These are phyloP conservation scores for Gulo gulo DNA, from an alignment of 2,113 vertebrate species.

Conservation along the genomic window DNA sequence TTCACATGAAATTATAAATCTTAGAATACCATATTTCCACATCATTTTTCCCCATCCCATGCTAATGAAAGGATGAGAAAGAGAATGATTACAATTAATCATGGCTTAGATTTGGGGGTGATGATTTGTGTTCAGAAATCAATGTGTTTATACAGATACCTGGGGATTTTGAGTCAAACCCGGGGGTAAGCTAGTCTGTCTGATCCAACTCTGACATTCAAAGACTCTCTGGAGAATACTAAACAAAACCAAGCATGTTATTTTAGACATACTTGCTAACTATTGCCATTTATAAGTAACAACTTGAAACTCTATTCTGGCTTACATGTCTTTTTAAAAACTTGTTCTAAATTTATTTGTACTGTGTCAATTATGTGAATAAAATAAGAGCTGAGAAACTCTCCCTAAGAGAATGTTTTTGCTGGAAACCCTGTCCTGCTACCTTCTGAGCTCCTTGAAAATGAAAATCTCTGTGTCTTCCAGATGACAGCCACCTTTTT, in stretches of 20 bases:
- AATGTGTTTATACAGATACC: not conserved
- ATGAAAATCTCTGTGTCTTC: constrained; percentile 65
- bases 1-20: not conserved
- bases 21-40: not conserved
- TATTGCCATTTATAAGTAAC: constrained; percentile 32
- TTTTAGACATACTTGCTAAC: constrained; percentile 33
- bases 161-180: not conserved
- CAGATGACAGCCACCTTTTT: constrained; percentile 74
- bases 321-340: constrained; percentile 14
- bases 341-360: constrained; percentile 51
- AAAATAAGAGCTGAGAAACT: constrained; percentile 45
- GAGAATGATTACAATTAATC: not conserved
- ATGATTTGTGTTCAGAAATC: constrained; percentile 40
- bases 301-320: constrained; percentile 37
- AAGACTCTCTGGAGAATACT: constrained; percentile 31
- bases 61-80: not conserved
- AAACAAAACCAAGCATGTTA: constrained; percentile 12
- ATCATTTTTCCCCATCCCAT: not conserved
- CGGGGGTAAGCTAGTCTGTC: not conserved
- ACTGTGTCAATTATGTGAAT: constrained; percentile 33
- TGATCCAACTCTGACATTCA: not conserved
- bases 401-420: constrained; percentile 50
- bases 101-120: not conserved
- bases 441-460: constrained; percentile 60
- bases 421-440: constrained; percentile 48